phyloP scores from a whole-genome alignment of 2,888 invertebrate genomes.

The Linhomoeus sp. region DNA sequence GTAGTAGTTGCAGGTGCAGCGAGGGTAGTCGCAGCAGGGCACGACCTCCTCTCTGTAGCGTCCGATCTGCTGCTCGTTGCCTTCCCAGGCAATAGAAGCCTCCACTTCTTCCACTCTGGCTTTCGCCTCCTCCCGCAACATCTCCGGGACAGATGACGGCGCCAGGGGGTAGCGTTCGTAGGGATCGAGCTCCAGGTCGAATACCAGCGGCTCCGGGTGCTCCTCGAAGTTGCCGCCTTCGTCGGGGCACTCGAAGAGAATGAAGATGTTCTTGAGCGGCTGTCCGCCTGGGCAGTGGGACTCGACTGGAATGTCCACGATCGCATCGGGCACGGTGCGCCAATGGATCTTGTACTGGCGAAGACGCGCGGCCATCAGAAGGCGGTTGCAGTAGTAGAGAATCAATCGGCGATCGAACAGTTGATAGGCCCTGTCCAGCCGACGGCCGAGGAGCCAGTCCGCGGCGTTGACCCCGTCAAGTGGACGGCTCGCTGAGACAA shows the following conservation, averaged over 20 bases:
- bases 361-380: conserved; percentile 35
- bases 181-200: conserved; percentile 32
- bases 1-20: conserved; percentile 9
- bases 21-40: conserved; percentile 12
- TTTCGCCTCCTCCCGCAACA: not conserved
- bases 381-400: conserved; percentile 36
- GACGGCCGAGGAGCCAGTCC: not conserved
- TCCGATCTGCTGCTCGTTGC: conserved; percentile 14
- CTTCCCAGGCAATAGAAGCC: not conserved
- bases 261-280: conserved; percentile 22
- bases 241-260: conserved; percentile 20
- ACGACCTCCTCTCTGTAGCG: conserved; percentile 11
- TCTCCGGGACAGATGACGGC: conserved; percentile 6
- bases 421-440: not conserved
- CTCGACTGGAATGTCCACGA: too few species aligned
- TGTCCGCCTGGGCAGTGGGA: conserved; percentile 18
- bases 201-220: conserved; percentile 32
- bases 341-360: conserved; percentile 34
- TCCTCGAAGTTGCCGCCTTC: conserved; percentile 17
- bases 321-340: conserved; percentile 23
- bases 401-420: conserved; percentile 25
- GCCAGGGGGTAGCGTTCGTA: conserved; percentile 28
- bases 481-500: too few species aligned
- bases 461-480: not conserved
- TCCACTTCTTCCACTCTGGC: not conserved